Percentiles rank a stretch among this genome's conserved stretches.
phyloP scores from a whole-genome alignment of 2,888 invertebrate genomes.

The Lochmaea crataegi region DNA sequence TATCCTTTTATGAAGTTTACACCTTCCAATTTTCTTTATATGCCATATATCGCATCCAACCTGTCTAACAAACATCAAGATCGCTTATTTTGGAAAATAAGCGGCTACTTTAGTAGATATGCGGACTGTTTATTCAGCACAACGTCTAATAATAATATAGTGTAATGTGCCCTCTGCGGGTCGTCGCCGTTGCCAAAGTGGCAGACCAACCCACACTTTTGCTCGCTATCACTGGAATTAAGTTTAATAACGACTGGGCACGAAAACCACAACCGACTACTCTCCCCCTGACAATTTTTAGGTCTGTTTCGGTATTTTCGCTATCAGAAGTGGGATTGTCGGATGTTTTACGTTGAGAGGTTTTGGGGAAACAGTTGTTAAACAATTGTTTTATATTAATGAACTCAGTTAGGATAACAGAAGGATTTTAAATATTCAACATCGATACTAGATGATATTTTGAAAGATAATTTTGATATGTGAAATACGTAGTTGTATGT shows the following conservation, averaged over 20 bases:
- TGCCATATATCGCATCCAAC: neutral
- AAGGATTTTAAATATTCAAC: too few relatives aligned
- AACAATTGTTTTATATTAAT: neutral
- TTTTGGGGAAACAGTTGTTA: constrained; percentile 7
- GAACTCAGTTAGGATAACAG: neutral
- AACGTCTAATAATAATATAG: constrained; percentile 37
- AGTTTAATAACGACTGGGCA: constrained; percentile 35
- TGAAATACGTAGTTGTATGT: too few relatives aligned
- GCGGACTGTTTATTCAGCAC: constrained; percentile 35
- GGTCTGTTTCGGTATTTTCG: constrained; percentile 16
- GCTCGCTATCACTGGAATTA: constrained; percentile 33
- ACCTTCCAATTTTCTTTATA: neutral
- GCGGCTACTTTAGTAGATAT: constrained; percentile 10
- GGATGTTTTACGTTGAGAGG: neutral
- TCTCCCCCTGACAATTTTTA: constrained; percentile 26
- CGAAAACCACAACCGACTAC: constrained; percentile 26
- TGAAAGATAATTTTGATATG: too few relatives aligned
- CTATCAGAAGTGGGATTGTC: constrained; percentile 18
- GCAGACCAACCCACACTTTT: constrained; percentile 35
- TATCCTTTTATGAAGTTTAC: neutral
- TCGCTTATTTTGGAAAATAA: constrained; percentile 30
- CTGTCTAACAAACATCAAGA: constrained; percentile 23
- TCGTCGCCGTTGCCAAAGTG: constrained; percentile 29
- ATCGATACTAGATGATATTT: too few relatives aligned
- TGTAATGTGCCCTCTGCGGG: constrained; percentile 39